Conservation (phyloP, 2,113 vertebrate species). For the Pachycephala philippinensis region DNA sequence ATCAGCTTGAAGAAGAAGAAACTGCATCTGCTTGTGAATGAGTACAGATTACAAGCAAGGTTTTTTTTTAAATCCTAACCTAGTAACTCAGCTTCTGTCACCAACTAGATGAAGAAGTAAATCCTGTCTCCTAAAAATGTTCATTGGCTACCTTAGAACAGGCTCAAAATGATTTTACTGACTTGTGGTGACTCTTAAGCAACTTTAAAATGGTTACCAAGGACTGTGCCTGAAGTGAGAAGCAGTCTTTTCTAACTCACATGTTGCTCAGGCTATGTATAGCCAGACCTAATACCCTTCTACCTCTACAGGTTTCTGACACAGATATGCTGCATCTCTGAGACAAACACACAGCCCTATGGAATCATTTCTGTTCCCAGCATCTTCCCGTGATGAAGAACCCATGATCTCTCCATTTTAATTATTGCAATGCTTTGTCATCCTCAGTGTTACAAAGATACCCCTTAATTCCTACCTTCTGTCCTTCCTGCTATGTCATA, state of each 20-base stretch:
- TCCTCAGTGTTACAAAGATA: neutral
- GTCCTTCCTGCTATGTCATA: neutral
- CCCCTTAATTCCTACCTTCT: neutral
- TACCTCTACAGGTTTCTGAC: neutral
- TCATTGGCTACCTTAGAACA: neutral
- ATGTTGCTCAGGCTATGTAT: accelerated
- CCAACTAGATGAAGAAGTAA: neutral
- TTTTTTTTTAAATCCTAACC: neutral
- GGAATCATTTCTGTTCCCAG: neutral
- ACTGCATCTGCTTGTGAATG: neutral
- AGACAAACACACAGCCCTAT: neutral
- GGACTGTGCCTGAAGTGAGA: neutral
- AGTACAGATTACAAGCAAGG: neutral
- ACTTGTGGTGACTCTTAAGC: neutral
- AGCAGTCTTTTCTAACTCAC: neutral
- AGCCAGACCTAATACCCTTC: neutral
- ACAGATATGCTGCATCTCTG: neutral
- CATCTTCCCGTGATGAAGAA: neutral
- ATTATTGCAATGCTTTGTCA: neutral
- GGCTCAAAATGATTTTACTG: neutral
- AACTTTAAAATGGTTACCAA: neutral
- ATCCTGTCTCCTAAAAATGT: neutral
- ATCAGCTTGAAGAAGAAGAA: neutral
- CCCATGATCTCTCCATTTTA: neutral
- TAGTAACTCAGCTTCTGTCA: neutral